Percentiles rank a stretch among this genome's conserved stretches.
phyloP scores from a whole-genome alignment of 2,113 vertebrate species.

The Erythrocercus mccallii region DNA sequence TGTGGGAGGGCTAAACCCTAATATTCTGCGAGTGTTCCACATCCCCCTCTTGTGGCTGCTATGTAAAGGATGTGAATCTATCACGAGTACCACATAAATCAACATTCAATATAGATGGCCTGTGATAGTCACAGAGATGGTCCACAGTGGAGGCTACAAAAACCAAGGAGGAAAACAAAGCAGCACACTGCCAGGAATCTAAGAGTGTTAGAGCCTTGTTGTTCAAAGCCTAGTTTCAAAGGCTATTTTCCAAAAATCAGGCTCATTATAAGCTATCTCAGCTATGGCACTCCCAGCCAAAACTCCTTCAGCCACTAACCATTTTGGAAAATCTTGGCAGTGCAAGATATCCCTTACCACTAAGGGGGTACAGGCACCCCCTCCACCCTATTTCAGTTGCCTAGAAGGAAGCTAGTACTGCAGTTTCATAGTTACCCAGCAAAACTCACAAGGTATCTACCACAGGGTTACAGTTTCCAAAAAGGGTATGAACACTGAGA shows the following conservation, averaged over 20 bases:
- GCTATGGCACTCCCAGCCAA: not conserved
- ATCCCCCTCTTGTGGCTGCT: conserved; percentile 60
- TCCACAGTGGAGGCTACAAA: not conserved
- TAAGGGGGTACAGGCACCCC: not conserved
- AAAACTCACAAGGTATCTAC: not conserved
- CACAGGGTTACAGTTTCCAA: not conserved
- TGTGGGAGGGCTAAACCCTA: not conserved
- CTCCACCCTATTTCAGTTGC: not conserved
- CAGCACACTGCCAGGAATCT: not conserved
- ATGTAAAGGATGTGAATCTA: not conserved
- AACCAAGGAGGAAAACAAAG: not conserved
- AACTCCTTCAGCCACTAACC: not conserved
- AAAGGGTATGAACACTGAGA: not conserved
- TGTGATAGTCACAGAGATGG: not conserved
- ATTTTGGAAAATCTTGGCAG: not conserved
- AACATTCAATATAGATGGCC: not conserved
- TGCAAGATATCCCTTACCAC: not conserved
- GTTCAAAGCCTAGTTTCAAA: not conserved
- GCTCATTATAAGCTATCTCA: not conserved
- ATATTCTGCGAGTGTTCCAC: conserved; percentile 8
- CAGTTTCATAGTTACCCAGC: not conserved
- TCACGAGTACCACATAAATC: not conserved
- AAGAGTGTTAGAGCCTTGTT: not conserved
- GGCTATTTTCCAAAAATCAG: not conserved
- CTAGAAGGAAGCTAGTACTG: not conserved